Evolutionary conservation across 1,140 invertebrate genomes (phyloP), one percentile per base, ranked within the genome.

Genomic region (Magallana gigas): DNA sequence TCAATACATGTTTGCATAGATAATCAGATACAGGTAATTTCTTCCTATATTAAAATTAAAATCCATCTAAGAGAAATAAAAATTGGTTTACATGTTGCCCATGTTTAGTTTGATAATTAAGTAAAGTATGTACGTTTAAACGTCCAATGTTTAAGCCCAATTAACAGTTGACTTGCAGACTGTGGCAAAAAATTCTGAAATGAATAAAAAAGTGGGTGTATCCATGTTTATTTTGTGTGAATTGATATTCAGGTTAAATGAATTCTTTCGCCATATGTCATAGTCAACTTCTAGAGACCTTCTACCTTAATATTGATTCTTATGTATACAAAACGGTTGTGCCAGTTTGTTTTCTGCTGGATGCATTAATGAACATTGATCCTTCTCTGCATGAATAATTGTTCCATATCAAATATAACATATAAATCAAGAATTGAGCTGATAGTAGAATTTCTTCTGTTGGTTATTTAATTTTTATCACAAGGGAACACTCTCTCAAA

Each of bases 361-460:
- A 23, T 23, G 23, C 23, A 29, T 76, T 8, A 76, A 76, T 76
- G 68, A 76, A 76, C 9, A 76, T 76, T 36, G 68, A 76, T 76
- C 68, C 8, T 76, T 48, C 23, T 76, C 23, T 76, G 23, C 18
- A 29, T 76, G 23, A 29, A 12, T 23, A 36, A 76, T 29, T 76
- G 18, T 8, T 48, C 68, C 36, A 29, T 76, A 29, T 36, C 36
- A 36, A 76, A 9, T 12, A 18, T 29, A 76, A 12, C 36, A 29
- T 12, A 48, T 48, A 48, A 29, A 29, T 11, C 23, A 76, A 57
- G 18, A 57, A 83, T 57, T 57, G 81, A 57, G 14, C 1, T 57
- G 36, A 48, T 48, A 48, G 36, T 48, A 48, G 36, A 48, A 48
- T 48, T 48, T 48, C 36, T 4, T 48, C 36, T 48, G 36, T 48